Evolutionary conservation across 2,113 vertebrate species (phyloP).

Genomic region (Forbesichthys papilliferus): DNA sequence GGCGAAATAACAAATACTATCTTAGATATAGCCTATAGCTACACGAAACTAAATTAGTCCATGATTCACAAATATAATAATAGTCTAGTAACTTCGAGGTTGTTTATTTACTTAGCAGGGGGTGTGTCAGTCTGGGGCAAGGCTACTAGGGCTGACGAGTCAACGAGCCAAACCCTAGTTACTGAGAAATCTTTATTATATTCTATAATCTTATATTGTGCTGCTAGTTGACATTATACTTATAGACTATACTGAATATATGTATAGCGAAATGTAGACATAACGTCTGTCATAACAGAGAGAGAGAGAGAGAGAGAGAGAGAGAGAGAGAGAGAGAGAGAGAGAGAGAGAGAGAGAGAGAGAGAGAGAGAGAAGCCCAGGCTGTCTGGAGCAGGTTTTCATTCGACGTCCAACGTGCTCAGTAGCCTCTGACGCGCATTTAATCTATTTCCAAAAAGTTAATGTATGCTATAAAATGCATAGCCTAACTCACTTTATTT

Average conservation of each 20-base stretch:
- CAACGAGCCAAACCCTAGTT: too few relatives aligned
- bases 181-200: too few relatives aligned
- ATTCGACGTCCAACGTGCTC: slow-evolving; percentile 20
- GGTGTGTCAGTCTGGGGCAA: slow-evolving; percentile 38
- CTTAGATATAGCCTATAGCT: too few relatives aligned
- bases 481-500: too few relatives aligned
- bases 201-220: neutral
- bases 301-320: slow-evolving; percentile 3
- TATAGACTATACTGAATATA: too few relatives aligned
- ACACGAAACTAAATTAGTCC: too few relatives aligned
- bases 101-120: slow-evolving; percentile 16
- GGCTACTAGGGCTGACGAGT: neutral
- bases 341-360: neutral
- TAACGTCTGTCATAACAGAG: neutral
- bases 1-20: too few relatives aligned
- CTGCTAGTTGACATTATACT: neutral
- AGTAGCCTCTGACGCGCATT: neutral
- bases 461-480: too few relatives aligned
- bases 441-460: neutral
- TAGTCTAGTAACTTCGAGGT: neutral
- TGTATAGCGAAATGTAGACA: neutral
- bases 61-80: neutral
- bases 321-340: neutral
- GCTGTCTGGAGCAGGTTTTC: slow-evolving; percentile 35
- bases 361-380: slow-evolving; percentile 23